Percentiles rank a stretch among this genome's conserved stretches.
These are phyloP conservation scores for Blomia tropicalis DNA, from an alignment of 2,888 invertebrate species.

Conservation along the genomic window DNA sequence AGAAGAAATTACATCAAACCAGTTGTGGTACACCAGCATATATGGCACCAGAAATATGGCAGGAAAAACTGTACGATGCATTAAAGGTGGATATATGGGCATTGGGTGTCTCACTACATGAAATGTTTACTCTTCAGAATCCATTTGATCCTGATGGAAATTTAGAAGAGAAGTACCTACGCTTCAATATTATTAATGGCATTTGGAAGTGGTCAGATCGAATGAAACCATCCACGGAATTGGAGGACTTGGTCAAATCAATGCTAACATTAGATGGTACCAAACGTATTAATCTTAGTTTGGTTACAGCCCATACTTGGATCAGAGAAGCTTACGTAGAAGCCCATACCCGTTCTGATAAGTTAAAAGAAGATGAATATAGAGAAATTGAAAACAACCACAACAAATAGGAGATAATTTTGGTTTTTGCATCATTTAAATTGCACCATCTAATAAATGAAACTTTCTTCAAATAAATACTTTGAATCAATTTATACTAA, in stretches of 20 bases:
- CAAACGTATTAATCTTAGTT: not conserved
- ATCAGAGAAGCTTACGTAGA: not conserved
- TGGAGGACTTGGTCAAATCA: not conserved
- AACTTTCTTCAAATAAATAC: too few relatives aligned
- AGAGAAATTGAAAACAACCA: too few relatives aligned
- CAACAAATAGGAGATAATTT: too few relatives aligned
- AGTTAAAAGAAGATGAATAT: not conserved
- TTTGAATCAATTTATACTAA: too few relatives aligned
- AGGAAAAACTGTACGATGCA: not conserved
- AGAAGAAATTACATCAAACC: not conserved
- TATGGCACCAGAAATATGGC: constrained; percentile 12
- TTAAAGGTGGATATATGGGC: constrained; percentile 14
- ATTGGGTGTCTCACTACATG: constrained; percentile 3
- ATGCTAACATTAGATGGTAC: not conserved
- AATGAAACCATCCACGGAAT: not conserved
- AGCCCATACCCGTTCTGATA: not conserved
- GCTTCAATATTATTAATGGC: not conserved
- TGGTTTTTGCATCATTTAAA: too few relatives aligned
- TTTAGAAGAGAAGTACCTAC: not conserved
- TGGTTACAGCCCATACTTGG: not conserved
- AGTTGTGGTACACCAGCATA: constrained; percentile 1
- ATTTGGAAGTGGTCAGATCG: not conserved
- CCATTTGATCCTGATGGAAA: constrained; percentile 9
- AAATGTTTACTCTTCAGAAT: not conserved
- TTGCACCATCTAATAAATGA: too few relatives aligned